Percentiles rank a stretch among this genome's conserved stretches.
Conservation (phyloP, 2,888 invertebrate species). For the Stenichneumon culpator region DNA sequence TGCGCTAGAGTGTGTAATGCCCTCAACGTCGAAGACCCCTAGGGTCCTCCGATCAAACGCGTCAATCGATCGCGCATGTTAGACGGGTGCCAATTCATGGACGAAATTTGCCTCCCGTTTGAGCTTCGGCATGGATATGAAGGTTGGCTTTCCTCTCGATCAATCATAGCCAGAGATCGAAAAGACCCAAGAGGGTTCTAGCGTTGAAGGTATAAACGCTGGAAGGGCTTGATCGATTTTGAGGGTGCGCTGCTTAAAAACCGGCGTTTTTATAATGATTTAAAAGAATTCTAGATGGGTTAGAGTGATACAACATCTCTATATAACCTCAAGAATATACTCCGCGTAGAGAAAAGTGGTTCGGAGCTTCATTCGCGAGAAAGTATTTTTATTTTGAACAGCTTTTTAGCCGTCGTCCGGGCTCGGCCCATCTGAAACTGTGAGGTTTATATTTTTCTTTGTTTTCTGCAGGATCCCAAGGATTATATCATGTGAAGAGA, state of each 20-base stretch:
- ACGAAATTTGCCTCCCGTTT: conserved; percentile 12
- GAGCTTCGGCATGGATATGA: conserved; percentile 28
- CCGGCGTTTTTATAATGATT: not conserved
- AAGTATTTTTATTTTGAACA: too few relatives aligned
- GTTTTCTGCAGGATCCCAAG: too few relatives aligned
- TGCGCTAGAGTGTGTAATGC: not conserved
- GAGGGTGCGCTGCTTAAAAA: not conserved
- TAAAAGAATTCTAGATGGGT: not conserved
- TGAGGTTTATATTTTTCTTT: too few relatives aligned
- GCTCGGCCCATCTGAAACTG: too few relatives aligned
- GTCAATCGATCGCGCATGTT: conserved; percentile 48
- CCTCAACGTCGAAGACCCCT: not conserved
- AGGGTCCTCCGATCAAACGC: conserved; percentile 26
- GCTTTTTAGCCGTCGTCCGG: too few relatives aligned
- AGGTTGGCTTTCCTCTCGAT: conserved; percentile 27
- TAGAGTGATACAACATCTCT: not conserved
- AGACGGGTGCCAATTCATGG: conserved; percentile 1
- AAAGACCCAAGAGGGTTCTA: not conserved
- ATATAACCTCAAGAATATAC: too few relatives aligned
- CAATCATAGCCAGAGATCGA: not conserved
- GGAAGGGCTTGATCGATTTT: not conserved
- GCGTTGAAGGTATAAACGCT: not conserved
- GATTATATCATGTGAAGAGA: too few relatives aligned
- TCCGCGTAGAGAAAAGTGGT: too few relatives aligned
- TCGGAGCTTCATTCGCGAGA: too few relatives aligned